phyloP scores from a whole-genome alignment of 1,140 invertebrate species.

The Temnothorax longispinosus region DNA sequence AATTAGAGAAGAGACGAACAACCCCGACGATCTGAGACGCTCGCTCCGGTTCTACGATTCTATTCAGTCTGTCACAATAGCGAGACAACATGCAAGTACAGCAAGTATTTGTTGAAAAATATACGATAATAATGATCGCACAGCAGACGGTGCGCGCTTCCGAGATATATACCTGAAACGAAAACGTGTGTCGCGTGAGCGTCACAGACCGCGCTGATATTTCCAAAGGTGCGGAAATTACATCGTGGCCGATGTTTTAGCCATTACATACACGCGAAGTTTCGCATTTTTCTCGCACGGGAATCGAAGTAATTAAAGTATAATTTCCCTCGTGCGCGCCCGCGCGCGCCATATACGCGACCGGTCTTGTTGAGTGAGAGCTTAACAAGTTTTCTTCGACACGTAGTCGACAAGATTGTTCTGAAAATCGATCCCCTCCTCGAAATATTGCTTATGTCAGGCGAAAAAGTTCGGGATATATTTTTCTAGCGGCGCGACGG shows the following conservation, averaged over 20 bases:
- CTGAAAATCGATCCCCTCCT: background rate
- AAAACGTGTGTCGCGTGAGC: constrained; percentile 39
- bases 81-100: background rate
- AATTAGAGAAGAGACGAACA: constrained; percentile 78
- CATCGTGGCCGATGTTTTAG: constrained; percentile 30
- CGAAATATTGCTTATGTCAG: constrained; percentile 18
- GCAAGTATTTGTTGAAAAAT: background rate
- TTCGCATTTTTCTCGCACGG: constrained; percentile 15
- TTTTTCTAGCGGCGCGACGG: constrained; percentile 27
- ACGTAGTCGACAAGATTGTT: constrained; percentile 27
- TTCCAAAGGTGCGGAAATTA: constrained; percentile 51
- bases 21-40: constrained; percentile 37
- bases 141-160: background rate
- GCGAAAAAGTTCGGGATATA: constrained; percentile 24
- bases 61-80: constrained; percentile 65
- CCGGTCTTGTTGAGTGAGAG: constrained; percentile 27
- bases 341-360: background rate
- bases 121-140: background rate
- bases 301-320: constrained; percentile 53
- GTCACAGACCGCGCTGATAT: background rate
- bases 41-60: constrained; percentile 61
- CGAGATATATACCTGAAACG: constrained; percentile 27
- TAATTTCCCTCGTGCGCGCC: constrained; percentile 34
- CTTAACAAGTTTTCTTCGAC: constrained; percentile 50
- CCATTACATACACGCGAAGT: constrained; percentile 45